phyloP scores from a whole-genome alignment of 2,113 vertebrate species.

The Otocyon megalotis region DNA sequence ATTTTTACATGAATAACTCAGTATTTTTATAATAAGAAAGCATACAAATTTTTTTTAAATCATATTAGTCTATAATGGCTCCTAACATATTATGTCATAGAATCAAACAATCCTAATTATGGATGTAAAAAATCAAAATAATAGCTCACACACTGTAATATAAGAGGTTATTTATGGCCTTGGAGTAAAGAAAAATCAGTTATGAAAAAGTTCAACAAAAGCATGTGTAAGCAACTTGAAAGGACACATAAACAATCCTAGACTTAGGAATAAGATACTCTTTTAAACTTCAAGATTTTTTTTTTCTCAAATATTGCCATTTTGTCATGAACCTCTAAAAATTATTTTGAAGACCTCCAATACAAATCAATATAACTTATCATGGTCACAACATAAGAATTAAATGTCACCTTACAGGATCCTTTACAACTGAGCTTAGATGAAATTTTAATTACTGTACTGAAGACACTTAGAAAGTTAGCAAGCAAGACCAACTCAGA shows the following conservation, averaged over 20 bases:
- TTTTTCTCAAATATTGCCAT: not conserved
- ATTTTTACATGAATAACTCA: not conserved
- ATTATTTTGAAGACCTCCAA: not conserved
- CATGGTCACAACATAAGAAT: not conserved
- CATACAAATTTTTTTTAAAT: not conserved
- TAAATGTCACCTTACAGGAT: not conserved
- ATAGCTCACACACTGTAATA: not conserved
- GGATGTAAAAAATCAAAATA: not conserved
- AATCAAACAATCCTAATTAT: not conserved
- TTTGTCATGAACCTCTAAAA: not conserved
- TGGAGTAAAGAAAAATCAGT: not conserved
- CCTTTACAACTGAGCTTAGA: not conserved
- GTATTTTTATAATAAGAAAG: not conserved
- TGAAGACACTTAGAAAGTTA: not conserved
- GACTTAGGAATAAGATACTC: not conserved
- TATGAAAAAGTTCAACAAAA: not conserved
- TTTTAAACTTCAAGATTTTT: not conserved
- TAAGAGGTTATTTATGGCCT: not conserved
- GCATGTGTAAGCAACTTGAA: not conserved
- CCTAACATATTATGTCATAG: not conserved
- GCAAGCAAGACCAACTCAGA: not conserved
- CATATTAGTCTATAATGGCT: not conserved
- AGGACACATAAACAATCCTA: not conserved
- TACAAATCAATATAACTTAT: not conserved
- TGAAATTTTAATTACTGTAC: conserved; percentile 30